phyloP scores from a whole-genome alignment of 1,140 invertebrate species.

The Lepidurus apus region DNA sequence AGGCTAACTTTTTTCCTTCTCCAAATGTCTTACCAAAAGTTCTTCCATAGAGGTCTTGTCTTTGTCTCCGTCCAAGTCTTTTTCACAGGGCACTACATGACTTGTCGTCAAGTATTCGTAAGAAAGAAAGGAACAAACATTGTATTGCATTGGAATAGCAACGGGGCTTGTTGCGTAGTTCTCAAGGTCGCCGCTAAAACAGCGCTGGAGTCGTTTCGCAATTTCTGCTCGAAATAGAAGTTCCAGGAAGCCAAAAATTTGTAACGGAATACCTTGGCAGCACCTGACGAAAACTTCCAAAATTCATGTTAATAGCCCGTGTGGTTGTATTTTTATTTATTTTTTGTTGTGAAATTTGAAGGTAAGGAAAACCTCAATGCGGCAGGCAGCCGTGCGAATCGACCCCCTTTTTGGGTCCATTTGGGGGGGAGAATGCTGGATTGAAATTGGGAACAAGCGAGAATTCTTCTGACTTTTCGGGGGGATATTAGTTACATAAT shows the following conservation, averaged over 20 bases:
- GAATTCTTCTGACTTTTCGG: too few relatives aligned
- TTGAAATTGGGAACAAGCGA: too few relatives aligned
- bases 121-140: background rate
- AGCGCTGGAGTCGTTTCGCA: background rate
- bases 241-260: background rate
- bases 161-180: background rate
- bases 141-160: background rate
- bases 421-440: too few relatives aligned
- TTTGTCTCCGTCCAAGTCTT: background rate
- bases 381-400: too few relatives aligned
- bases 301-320: too few relatives aligned
- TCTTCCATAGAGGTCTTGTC: background rate
- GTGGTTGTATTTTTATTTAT: too few relatives aligned
- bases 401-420: too few relatives aligned
- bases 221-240: background rate
- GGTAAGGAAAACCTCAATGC: too few relatives aligned
- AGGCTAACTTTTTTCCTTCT: background rate
- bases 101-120: background rate
- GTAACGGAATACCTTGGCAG: background rate
- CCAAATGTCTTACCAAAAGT: background rate
- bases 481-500: too few relatives aligned
- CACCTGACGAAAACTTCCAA: too few relatives aligned
- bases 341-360: too few relatives aligned
- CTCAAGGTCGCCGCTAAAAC: background rate
- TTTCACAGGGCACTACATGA: background rate